Evolutionary conservation across 2,888 invertebrate species (phyloP).

Genomic region (Mallateleia sp.): DNA sequence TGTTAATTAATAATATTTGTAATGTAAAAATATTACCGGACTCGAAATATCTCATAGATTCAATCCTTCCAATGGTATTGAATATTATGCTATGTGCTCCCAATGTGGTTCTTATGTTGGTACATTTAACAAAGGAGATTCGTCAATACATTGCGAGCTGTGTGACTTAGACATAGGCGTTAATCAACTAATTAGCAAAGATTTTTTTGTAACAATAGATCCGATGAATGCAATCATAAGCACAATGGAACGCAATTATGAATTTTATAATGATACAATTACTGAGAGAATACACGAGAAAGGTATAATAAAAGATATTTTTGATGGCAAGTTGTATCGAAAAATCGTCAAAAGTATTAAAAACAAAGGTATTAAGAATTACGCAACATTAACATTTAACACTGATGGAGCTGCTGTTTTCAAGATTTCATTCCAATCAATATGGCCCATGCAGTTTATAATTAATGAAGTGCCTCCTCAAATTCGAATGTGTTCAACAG

Average conservation of each 20-base stretch:
- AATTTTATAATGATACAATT: background rate
- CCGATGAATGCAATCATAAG: background rate
- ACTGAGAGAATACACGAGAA: constrained; percentile 12
- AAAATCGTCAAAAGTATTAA: constrained; percentile 26
- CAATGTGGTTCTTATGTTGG: no score
- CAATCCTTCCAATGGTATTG: background rate
- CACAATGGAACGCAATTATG: background rate
- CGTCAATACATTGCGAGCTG: constrained; percentile 6
- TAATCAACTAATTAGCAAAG: background rate
- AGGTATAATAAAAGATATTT: constrained; percentile 19
- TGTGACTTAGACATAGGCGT: background rate
- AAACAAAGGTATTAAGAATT: constrained; percentile 15
- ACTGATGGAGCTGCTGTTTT: no score
- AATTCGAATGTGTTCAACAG: constrained; percentile 24
- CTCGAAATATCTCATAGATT: background rate
- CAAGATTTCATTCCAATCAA: constrained; percentile 47
- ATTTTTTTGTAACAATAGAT: constrained; percentile 7
- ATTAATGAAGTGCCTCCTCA: constrained; percentile 70
- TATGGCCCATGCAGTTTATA: constrained; percentile 63
- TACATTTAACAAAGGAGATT: background rate
- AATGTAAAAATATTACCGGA: background rate
- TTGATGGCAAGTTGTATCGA: constrained; percentile 48
- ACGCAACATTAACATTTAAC: no score
- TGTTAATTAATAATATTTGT: background rate
- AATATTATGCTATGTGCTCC: no score